Base-by-base conservation (phyloP, 2,797 vertebrate species). In the Trachurus trachurus region DNA sequence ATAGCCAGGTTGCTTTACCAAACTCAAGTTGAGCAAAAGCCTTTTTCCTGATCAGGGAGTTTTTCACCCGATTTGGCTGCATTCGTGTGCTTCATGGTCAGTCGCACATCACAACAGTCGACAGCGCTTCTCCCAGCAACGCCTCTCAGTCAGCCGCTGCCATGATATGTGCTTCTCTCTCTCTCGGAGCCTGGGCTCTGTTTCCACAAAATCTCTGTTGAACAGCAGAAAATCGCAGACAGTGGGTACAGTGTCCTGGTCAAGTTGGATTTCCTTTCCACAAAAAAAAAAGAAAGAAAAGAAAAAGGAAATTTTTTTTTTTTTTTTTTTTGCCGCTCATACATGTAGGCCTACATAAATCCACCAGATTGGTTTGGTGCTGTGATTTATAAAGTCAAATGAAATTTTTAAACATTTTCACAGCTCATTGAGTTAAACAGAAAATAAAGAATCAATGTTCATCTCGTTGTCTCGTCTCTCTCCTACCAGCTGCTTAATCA, bases 371-470 rank as follows among this genome's bases (percentile, higher is more conserved):
- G 9, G n/a, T 63, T 49, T 45, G 0, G 1, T 60, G 21, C 53
- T 69, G 11, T 17, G 31, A 47, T 66, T 69, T 62, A 64, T 50
- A 68, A 17, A n/a, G 54, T 53, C 1, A 39, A 66, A 45, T 53
- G 16, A 31, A 34, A 70, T 74, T 50, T 74, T 74, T 11, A 59
- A 66, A 74, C 67, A 74, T 85, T 74, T 72, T 58, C 47, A 64
- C 57, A 57, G 66, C 58, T 81, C 72, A 74, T 65, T 68, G 53
- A 65, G 9, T 76, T 74, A 40, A 66, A 76, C 61, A 60, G 47
- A 83, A 87, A 85, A 78, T 65, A 40, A 78, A 44, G 53, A 86
- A 88, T 89, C 82, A 83, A 82, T 89, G 63, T 75, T 85, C 34
- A 81, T 83, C 70, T 70, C 26, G 2, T 29, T 75, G 52, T 78